phyloP scores from a whole-genome alignment of 37 sponge, comb jelly and placozoan genomes.

The Corticium candelabrum region DNA sequence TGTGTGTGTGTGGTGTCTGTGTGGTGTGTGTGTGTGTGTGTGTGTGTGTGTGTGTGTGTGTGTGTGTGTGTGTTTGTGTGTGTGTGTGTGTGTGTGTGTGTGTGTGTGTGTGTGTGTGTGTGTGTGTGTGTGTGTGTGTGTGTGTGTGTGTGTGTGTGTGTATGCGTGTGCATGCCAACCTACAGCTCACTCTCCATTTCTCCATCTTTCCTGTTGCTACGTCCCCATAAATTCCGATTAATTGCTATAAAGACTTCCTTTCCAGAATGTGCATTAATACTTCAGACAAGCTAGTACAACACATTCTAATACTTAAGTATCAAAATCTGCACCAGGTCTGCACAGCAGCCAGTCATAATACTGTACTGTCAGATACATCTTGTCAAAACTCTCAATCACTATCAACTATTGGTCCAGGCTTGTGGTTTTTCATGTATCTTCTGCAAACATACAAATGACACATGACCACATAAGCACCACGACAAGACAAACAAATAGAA shows the following conservation, averaged over 20 bases:
- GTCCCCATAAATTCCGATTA: too few relatives aligned
- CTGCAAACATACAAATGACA: neutral
- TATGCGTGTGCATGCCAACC: neutral
- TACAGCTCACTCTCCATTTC: too few relatives aligned
- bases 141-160: constrained; percentile 9
- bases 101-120: neutral
- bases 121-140: constrained; percentile 6
- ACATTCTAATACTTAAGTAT: too few relatives aligned
- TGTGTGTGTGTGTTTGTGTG: neutral
- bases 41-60: neutral
- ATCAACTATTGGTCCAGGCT: neutral
- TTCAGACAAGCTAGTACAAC: too few relatives aligned
- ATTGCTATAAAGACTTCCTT: too few relatives aligned
- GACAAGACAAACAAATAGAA: too few relatives aligned
- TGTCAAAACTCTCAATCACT: neutral
- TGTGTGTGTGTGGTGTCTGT: neutral
- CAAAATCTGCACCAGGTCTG: too few relatives aligned
- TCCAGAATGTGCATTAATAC: too few relatives aligned
- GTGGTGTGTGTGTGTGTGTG: neutral
- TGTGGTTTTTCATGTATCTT: neutral
- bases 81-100: constrained; percentile 19
- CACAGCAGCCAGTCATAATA: too few relatives aligned
- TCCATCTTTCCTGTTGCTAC: too few relatives aligned
- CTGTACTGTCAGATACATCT: neutral
- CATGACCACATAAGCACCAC: neutral